Conservation (phyloP, 2,888 invertebrate species). For the Kuschelorhynchus macadamiae region DNA sequence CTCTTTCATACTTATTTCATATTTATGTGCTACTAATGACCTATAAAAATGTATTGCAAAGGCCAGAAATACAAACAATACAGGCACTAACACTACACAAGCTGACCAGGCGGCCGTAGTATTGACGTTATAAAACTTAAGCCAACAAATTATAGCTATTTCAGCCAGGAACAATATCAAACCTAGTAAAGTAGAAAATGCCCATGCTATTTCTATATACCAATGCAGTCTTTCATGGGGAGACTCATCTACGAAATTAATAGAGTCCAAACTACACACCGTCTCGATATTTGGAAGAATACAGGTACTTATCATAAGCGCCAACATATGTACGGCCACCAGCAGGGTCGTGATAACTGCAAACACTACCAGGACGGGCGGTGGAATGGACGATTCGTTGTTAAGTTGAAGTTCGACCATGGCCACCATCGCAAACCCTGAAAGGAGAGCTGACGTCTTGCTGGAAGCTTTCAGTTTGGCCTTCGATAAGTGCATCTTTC, state of each 20-base stretch:
- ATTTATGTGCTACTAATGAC: conserved; percentile 92
- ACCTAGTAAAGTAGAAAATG: conserved; percentile 95
- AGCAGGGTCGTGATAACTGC: conserved; percentile 95
- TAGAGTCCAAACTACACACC: conserved; percentile 91
- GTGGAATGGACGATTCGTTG: conserved; percentile 81
- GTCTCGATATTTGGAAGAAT: conserved; percentile 99
- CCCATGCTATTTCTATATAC: conserved; percentile 99
- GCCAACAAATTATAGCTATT: conserved; percentile 97
- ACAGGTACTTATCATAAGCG: conserved; percentile 99
- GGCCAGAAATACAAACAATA: conserved; percentile 87
- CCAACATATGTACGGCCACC: conserved; percentile 97
- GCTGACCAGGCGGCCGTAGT: conserved; percentile 89
- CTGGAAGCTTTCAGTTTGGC: conserved; percentile 99
- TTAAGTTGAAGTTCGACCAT: conserved; percentile 97
- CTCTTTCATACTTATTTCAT: conserved; percentile 89
- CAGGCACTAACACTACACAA: conserved; percentile 93
- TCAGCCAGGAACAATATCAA: conserved; percentile 94
- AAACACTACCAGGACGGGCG: conserved; percentile 89
- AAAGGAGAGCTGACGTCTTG: conserved; percentile 95
- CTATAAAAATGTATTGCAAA: conserved; percentile 97
- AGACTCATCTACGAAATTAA: conserved; percentile 88
- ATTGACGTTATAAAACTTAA: conserved; percentile 92
- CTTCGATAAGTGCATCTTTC: conserved; percentile 92
- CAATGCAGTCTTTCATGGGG: conserved; percentile 91
- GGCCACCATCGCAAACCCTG: conserved; percentile 98